Evolutionary conservation across 2,888 invertebrate species (phyloP), one percentile per base, ranked within the genome.

Genomic region (Yponomeuta cagnagella): DNA sequence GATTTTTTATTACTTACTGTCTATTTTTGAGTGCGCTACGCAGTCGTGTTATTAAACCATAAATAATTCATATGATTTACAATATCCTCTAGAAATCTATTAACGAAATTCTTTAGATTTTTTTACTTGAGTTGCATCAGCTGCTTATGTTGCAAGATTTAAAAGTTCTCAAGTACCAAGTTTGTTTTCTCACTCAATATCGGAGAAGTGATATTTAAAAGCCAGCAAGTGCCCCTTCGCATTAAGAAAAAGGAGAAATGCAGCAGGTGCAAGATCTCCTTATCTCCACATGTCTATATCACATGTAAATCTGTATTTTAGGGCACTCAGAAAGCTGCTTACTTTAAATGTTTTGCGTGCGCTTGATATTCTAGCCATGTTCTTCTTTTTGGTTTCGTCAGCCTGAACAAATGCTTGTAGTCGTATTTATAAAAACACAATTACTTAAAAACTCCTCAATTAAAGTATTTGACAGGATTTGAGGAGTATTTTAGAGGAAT

Each of bases 1-100:
- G 85, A 86, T 85, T 87, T 90, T 90, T 90, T 90, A 89, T 89
- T 85, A 83, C 76, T 74, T 43, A 75, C 79, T 77, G 79, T 85
- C 87, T 87, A 89, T 87, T 88, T 88, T 85, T 79, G 82, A 88
- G 83, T 86, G 84, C 87, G 84, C 83, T 85, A 81, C 77, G 76
- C 79, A 78, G 76, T 75, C 74, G 75, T 78, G 82, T 84, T 85
- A 83, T 83, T 82, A 82, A 79, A 83, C 81, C 84, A 82, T 86
- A 87, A 85, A 87, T 85, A 83, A 82, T 80, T 82, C 75, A 78
- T 82, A 80, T 88, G 83, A 87, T 86, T 87, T 86, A 87, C 78
- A 78, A 76, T 81, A 80, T 78, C 79, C 79, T 82, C 74, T 74
- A 76, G 79, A 78, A 75, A 71, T 70, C 73, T 68, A 72, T 74